phyloP scores from a whole-genome alignment of 2,797 vertebrate species.

The Anabas testudineus region DNA sequence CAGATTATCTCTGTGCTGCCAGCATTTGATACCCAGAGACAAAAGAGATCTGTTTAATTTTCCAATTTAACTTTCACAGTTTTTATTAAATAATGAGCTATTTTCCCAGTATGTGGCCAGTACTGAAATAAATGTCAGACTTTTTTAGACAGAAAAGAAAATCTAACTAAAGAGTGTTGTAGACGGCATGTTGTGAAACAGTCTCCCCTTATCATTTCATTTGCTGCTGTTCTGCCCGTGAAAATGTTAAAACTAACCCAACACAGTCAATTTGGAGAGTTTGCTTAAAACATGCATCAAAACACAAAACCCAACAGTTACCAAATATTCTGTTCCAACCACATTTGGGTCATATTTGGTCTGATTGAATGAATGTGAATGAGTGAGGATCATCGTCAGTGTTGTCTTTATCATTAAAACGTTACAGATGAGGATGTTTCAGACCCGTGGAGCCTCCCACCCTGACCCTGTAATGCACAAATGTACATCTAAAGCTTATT shows the following conservation, averaged over 20 bases:
- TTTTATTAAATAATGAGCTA: not conserved
- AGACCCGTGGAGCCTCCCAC: not conserved
- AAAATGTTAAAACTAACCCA: not conserved
- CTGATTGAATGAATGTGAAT: not conserved
- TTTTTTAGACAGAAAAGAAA: not conserved
- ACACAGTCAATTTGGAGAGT: not conserved
- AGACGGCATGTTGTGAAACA: not conserved
- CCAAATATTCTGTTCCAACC: not conserved
- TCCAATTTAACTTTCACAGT: not conserved
- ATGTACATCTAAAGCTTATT: slow-evolving; percentile 3
- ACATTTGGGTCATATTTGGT: not conserved
- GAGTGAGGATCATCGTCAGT: not conserved
- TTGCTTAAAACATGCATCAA: slow-evolving; percentile 15
- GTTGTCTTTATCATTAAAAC: too few species aligned
- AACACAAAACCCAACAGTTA: not conserved
- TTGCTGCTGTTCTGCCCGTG: not conserved
- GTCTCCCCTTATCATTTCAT: not conserved
- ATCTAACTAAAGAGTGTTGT: not conserved
- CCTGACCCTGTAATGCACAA: not conserved
- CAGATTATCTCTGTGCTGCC: not conserved
- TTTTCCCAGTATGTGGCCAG: not conserved
- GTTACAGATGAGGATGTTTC: not conserved
- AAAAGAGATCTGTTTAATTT: not conserved
- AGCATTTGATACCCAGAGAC: not conserved
- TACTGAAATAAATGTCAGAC: not conserved